phyloP scores from a whole-genome alignment of 2,113 vertebrate genomes.

The Colaptes auratus region DNA sequence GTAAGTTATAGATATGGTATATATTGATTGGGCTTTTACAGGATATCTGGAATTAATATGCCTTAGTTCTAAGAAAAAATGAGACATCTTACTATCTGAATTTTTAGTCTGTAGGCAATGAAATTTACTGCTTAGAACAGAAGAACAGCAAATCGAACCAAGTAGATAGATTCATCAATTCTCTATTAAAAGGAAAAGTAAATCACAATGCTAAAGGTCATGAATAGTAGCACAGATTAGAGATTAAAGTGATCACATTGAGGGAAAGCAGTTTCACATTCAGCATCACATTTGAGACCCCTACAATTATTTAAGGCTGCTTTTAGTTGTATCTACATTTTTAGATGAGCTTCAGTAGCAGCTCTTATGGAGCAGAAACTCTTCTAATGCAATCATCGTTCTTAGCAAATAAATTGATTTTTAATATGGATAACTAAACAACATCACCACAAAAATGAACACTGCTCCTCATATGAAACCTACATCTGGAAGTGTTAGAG shows the following conservation, averaged over 20 bases:
- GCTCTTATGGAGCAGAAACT: not conserved
- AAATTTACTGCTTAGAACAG: not conserved
- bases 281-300: not conserved
- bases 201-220: not conserved
- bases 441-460: not conserved
- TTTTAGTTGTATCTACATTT: not conserved
- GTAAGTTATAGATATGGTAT: not conserved
- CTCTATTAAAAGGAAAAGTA: not conserved
- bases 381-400: not conserved
- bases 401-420: not conserved
- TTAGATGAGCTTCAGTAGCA: not conserved
- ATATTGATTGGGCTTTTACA: not conserved
- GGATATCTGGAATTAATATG: not conserved
- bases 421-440: not conserved
- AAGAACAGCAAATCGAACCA: not conserved
- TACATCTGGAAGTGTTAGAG: not conserved
- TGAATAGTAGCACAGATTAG: not conserved
- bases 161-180: not conserved
- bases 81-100: not conserved
- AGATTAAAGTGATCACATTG: not conserved
- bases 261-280: not conserved
- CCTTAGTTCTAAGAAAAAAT: not conserved
- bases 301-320: not conserved
- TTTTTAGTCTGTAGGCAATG: not conserved
- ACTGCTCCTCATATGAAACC: not conserved